Base-by-base conservation (phyloP, 2,113 vertebrate genomes). In the Noturus placidus region DNA sequence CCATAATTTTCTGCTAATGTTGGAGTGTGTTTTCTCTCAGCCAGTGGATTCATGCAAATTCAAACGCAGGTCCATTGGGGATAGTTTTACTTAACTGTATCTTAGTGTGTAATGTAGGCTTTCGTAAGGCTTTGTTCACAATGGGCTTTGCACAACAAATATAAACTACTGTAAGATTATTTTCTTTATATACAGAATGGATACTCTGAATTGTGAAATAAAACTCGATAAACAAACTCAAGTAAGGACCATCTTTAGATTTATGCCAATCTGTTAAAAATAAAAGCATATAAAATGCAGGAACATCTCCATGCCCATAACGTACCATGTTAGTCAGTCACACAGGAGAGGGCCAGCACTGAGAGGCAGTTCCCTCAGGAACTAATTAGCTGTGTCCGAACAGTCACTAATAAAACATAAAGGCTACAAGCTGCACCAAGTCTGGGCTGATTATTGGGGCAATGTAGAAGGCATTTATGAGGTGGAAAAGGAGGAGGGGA, bases 351-450 rank as follows among this genome's bases (percentile, higher is more conserved):
- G 80, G 77, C 65, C 63, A 70, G 83, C 8, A 14, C 33, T 19
- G 46, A 77, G 86, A 72, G 78, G 57, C 84, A 15, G 88, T 81
- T 85, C 89, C 87, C 89, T 87, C 59, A 85, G 87, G 89, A 90
- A 87, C 87, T 90, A 86, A 90, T 90, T 90, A 90, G 89, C 35
- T 79, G 30, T 86, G 82, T 87, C 82, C 52, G 86, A 89, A 80
- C 70, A 61, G 85, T 80, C 38, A 50, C 84, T 78, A 89, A 89
- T 90, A 90, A 89, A 90, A 86, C 86, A 35, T 50, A 77, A 56
- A 63, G 67, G 74, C 84, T 82, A 38, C 85, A 67, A 76, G 87
- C 77, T 77, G n/a, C 54, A 72, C 67, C n/a, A n/a, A 89, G 67
- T 82, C 77, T 87, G 87, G 65, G 65, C 52, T 87, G 82, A 90